Percentiles rank a stretch among this genome's conserved stretches.
These are phyloP conservation scores for Anthopleura xanthogrammica DNA, from an alignment of 92 coral and sea anemone species.

Conservation along the genomic window DNA sequence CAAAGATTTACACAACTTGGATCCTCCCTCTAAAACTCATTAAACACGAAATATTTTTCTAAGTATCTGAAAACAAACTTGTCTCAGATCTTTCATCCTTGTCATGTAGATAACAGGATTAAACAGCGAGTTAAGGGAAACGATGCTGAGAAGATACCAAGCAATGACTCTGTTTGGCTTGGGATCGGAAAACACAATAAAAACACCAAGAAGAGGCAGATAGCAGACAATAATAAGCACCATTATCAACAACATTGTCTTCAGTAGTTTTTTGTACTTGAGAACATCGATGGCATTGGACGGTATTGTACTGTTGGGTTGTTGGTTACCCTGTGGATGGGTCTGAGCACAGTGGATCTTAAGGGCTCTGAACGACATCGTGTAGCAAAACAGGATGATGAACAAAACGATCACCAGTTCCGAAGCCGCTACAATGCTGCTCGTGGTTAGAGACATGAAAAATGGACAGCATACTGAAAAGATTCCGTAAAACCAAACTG, in stretches of 20 bases:
- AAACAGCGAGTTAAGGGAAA: not conserved
- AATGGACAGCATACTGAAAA: not conserved
- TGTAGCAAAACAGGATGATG: not conserved
- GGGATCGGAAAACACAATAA: not conserved
- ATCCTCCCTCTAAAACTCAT: too few relatives aligned
- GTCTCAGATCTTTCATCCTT: constrained; percentile 4
- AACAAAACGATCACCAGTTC: not conserved
- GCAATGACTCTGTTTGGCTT: not conserved
- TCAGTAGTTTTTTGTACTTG: constrained; percentile 9
- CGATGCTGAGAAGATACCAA: not conserved
- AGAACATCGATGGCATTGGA: constrained; percentile 4
- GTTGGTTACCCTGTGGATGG: constrained; percentile 4
- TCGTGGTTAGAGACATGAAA: not conserved
- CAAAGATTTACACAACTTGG: too few relatives aligned
- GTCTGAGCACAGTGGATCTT: not conserved
- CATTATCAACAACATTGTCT: constrained; percentile 4
- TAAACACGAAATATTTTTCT: not conserved
- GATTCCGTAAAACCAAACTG: not conserved
- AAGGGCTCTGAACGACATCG: constrained; percentile 11
- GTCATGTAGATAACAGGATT: not conserved
- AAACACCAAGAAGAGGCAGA: not conserved
- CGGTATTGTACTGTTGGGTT: not conserved
- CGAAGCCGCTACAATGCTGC: not conserved
- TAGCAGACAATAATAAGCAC: not conserved
- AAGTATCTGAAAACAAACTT: not conserved